Conservation (phyloP, 1,140 invertebrate species). For the Anagrus nilaparvatae region DNA sequence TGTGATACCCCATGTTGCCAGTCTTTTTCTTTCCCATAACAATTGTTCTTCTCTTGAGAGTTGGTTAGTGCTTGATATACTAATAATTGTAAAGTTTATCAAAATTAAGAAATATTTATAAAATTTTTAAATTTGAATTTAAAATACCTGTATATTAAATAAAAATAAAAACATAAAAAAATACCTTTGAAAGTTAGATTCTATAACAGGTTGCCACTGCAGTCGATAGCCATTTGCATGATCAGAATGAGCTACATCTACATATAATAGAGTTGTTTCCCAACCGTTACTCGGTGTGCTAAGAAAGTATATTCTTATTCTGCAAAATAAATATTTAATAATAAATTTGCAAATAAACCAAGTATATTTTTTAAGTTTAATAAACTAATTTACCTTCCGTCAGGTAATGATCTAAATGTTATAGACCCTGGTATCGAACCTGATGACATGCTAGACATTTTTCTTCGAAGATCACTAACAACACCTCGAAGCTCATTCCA, state of each 20-base stretch:
- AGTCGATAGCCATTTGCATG: conserved; percentile 43
- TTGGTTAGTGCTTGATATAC: conserved; percentile 42
- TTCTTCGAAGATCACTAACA: conserved; percentile 71
- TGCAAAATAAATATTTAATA: conserved; percentile 21
- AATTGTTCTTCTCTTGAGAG: conserved; percentile 80
- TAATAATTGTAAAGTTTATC: conserved; percentile 16
- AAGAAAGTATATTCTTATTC: conserved; percentile 79
- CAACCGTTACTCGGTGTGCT: conserved; percentile 72
- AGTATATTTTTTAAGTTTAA: background rate
- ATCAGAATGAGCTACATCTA: conserved; percentile 58
- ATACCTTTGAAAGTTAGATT: conserved; percentile 59
- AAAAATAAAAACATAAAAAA: conserved; percentile 1
- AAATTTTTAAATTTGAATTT: background rate
- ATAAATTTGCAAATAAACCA: background rate
- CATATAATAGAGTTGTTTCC: conserved; percentile 80
- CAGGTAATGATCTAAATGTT: conserved; percentile 64
- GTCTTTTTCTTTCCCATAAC: conserved; percentile 79
- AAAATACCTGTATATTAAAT: background rate
- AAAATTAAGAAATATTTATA: background rate
- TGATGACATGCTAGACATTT: conserved; percentile 62
- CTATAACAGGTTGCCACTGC: conserved; percentile 62
- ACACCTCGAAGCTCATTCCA: conserved; percentile 74
- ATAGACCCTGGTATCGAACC: conserved; percentile 67
- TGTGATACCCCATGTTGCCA: conserved; percentile 87
- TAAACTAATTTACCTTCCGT: conserved; percentile 43